phyloP scores from a whole-genome alignment of 2,888 invertebrate genomes.

The Torymus aiolomorphi region DNA sequence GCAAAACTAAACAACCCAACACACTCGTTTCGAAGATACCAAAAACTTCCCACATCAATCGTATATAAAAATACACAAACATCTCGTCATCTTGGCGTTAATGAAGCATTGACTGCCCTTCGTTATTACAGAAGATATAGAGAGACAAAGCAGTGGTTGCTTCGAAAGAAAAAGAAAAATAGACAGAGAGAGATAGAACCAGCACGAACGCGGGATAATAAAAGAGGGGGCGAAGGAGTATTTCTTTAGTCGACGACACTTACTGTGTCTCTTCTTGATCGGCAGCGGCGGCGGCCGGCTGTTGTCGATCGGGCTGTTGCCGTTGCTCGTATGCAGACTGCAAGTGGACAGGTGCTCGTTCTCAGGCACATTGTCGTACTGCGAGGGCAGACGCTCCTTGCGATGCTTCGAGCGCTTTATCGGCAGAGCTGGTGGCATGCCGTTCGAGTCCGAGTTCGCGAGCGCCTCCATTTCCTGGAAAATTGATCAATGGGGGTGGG shows the following conservation, averaged over 20 bases:
- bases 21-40: background rate
- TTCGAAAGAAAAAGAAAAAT: background rate
- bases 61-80: constrained; percentile 1
- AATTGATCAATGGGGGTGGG: too few relatives aligned
- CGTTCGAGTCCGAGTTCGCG: constrained; percentile 64
- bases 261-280: constrained; percentile 95
- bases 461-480: constrained; percentile 70
- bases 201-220: background rate
- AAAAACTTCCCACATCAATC: background rate
- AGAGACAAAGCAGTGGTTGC: constrained; percentile 32
- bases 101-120: constrained; percentile 25
- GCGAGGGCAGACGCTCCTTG: constrained; percentile 81
- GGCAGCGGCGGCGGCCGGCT: constrained; percentile 91
- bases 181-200: background rate
- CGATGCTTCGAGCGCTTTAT: constrained; percentile 78
- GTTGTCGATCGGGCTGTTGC: constrained; percentile 77
- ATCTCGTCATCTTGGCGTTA: constrained; percentile 1
- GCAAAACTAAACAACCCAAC: too few relatives aligned
- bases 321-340: constrained; percentile 71
- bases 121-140: background rate
- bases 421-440: constrained; percentile 80
- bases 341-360: constrained; percentile 76
- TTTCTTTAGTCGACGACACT: constrained; percentile 77
- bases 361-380: constrained; percentile 84
- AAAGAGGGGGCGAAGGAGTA: background rate